Base-by-base conservation (phyloP, 2,113 vertebrate genomes). In the Lepisosteus oculatus region DNA sequence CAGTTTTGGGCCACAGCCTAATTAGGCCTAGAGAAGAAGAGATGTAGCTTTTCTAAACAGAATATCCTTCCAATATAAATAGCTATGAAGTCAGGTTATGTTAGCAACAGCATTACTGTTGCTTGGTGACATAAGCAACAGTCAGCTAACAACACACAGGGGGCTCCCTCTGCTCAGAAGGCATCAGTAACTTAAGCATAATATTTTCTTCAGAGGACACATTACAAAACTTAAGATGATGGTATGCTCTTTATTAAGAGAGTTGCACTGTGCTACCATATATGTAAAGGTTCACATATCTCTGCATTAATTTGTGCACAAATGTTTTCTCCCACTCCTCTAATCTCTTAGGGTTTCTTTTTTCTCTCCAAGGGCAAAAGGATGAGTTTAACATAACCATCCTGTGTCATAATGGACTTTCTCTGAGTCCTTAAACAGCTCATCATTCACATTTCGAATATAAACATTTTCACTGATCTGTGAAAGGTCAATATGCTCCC, bases 21-120 rank as follows among this genome's bases (percentile, higher is more conserved):
- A 70, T 70, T 70, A 65, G 61, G 13, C 68, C 29, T 8, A 56
- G 72, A 47, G 66, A 29, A 1, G 29, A 75, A 62, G 62, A n/a
- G 54, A 69, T 45, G 72, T 51, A 51, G 71, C 55, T 8, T 67
- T 73, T 73, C 61, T 66, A 77, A 66, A 77, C 75, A 76, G 71
- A 67, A 54, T 44, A 29, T 68, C 59, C 67, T 44, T 56, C 45
- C 17, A 55, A 67, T 51, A 54, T 74, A 72, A 67, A 63, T 17
- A 55, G n/a, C 64, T 3, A 6, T 59, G 44, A 61, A 75, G 51
- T 45, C 47, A 64, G 70, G 14, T 66, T 72, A 13, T 69, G 68
- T 71, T 72, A 65, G 55, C 13, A 51, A 70, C 65, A 8, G 57
- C 69, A 42, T 54, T 11, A 9, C 47, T 44, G 72, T 76, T 68